Base-by-base conservation (phyloP, 2,888 invertebrate species). In the Nomada hirtipes region DNA sequence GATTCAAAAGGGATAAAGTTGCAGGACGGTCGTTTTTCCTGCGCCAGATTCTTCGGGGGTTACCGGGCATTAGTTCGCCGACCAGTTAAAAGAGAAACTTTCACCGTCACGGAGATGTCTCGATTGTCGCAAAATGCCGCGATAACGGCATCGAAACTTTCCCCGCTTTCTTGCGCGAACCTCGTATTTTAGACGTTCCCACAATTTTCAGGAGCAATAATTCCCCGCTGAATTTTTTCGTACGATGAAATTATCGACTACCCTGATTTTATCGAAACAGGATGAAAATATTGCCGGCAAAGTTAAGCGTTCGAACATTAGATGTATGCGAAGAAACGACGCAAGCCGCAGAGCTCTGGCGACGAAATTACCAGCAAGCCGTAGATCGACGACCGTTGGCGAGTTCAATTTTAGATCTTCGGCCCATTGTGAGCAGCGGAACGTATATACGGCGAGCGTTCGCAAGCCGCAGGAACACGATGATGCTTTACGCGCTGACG, bases 1-100 rank as follows among this genome's bases (percentile, higher is more conserved):
- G 92, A 91, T 92, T 91, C 90, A 88, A 90, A 92, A 90, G 89
- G 91, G 91, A 91, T 90, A 89, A 90, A 92, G 89, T 84, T 80
- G 79, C 82, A 79, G 82, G 85, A 84, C 82, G 84, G 84, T 73
- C 86, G 85, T 88, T 88, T 87, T 89, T 88, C 85, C 77, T 83
- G 50, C 71, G 76, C 74, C 87, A 86, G 86, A 87, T 88, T 88
- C 89, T 79, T 88, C 65, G 71, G 65, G 77, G 79, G 65, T 81
- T 70, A 36, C 57, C 63, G 4, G 64, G 61, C 61, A 55, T 68
- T 72, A 61, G 68, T 36, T 23, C 18, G 42, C n/a, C 52, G 36
- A 29, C 29, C 73, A 20, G 57, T 67, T 77, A 71, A 77, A 78
- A 65, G 75, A 75, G 82, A 82, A 82, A 82, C 59, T 83, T 83